Conservation (phyloP, 2,797 vertebrate species). For the Pseudochirops corinnae region DNA sequence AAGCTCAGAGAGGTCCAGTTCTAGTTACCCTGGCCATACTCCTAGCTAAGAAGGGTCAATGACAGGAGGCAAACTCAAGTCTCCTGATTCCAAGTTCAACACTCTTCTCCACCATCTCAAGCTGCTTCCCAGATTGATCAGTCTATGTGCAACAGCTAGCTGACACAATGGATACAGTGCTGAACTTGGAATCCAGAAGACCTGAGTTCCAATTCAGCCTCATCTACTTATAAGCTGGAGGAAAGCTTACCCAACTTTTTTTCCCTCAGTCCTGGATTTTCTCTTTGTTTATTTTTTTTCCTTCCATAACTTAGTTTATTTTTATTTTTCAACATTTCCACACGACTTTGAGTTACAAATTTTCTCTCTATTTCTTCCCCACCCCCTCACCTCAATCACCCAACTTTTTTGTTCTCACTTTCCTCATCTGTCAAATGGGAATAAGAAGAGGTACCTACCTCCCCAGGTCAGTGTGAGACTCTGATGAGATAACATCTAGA, state of each 20-base stretch:
- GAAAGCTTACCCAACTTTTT: background rate
- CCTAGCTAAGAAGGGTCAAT: background rate
- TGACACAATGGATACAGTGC: no score
- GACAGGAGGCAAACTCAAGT: background rate
- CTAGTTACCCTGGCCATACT: background rate
- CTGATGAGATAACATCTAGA: background rate
- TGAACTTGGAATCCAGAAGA: background rate
- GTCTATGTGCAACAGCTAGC: background rate
- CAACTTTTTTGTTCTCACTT: background rate
- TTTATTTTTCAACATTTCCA: no score
- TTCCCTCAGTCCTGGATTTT: no score
- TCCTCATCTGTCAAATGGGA: background rate
- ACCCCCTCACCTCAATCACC: background rate
- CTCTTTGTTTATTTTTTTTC: no score
- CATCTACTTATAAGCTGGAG: background rate
- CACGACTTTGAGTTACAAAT: no score
- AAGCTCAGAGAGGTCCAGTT: background rate
- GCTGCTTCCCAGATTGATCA: background rate
- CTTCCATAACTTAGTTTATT: no score
- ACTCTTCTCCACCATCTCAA: background rate
- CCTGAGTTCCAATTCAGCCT: background rate
- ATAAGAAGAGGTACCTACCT: background rate
- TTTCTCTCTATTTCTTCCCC: no score
- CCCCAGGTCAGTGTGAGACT: no score
- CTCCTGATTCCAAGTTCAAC: background rate